A percentile compares a stretch with the other conserved stretches of the same genome.
Evolutionary conservation across 1,140 invertebrate genomes (phyloP).

Genomic region (Leguminivora glycinivorella): DNA sequence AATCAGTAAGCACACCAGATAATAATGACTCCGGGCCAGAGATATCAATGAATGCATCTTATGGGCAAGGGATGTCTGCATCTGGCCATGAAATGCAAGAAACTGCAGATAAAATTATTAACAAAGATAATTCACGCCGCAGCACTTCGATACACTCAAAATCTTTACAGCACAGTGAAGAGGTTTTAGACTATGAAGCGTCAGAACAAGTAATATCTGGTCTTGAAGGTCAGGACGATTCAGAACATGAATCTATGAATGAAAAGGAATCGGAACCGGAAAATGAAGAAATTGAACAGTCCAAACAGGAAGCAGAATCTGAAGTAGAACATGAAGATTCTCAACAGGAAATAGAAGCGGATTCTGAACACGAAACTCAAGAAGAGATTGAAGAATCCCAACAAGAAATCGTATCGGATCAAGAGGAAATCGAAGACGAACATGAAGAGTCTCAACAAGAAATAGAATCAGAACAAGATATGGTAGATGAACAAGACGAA

Average conservation of each 20-base stretch:
- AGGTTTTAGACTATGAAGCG: conserved; percentile 14
- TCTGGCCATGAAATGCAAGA: not conserved
- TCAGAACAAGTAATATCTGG: not conserved
- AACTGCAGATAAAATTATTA: not conserved
- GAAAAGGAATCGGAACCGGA: conserved; percentile 20
- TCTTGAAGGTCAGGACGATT: not conserved
- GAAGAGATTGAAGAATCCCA: not conserved
- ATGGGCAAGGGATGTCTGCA: conserved; percentile 13
- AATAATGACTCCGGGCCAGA: conserved; percentile 5
- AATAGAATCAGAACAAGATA: conserved; percentile 16
- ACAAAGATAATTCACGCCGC: not conserved
- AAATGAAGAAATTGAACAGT: conserved; percentile 29
- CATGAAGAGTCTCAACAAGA: conserved; percentile 9
- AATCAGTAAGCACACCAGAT: not conserved
- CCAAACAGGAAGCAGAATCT: conserved; percentile 45
- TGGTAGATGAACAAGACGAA: conserved; percentile 23
- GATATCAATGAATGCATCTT: conserved; percentile 18
- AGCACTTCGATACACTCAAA: not conserved
- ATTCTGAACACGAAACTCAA: not conserved
- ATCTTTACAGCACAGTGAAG: not conserved
- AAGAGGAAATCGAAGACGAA: not conserved
- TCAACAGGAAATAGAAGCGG: not conserved
- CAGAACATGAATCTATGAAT: not conserved
- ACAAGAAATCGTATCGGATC: conserved; percentile 26
- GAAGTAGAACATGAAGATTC: conserved; percentile 51